A percentile compares a stretch with the other conserved stretches of the same genome.
Conservation (phyloP, 2,888 invertebrate genomes). For the Eurytoma adleriae region DNA sequence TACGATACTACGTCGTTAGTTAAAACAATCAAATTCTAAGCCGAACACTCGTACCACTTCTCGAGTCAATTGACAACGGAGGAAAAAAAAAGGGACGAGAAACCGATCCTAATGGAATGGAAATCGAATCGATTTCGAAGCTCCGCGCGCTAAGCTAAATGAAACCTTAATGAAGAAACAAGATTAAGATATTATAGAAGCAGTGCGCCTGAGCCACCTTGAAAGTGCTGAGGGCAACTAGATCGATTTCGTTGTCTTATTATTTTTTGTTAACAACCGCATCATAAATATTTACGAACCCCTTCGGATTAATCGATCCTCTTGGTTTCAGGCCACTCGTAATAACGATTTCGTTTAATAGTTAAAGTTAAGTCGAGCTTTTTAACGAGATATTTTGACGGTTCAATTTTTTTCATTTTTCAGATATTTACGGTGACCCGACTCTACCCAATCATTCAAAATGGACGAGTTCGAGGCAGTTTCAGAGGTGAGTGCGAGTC, state of each 20-base stretch:
- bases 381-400: no score
- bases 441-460: constrained; percentile 6
- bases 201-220: background rate
- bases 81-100: constrained; percentile 6
- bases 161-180: constrained; percentile 46
- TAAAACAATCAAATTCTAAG: constrained; percentile 6
- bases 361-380: no score
- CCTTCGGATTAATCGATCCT: no score
- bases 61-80: background rate
- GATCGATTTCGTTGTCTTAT: background rate
- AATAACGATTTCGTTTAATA: no score
- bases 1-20: background rate
- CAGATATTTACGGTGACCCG: constrained; percentile 21
- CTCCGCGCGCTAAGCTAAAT: constrained; percentile 39
- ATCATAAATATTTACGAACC: no score
- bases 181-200: constrained; percentile 12
- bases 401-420: constrained; percentile 1
- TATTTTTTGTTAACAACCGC: no score
- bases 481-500: constrained; percentile 41
- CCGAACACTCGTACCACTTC: background rate
- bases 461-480: constrained; percentile 46
- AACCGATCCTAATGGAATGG: constrained; percentile 55
- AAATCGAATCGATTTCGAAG: constrained; percentile 55
- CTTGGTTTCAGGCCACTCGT: no score
- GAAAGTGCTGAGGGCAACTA: no score